Evolutionary conservation across 2,113 vertebrate genomes (phyloP).

Genomic region (Collichthys lucidus): DNA sequence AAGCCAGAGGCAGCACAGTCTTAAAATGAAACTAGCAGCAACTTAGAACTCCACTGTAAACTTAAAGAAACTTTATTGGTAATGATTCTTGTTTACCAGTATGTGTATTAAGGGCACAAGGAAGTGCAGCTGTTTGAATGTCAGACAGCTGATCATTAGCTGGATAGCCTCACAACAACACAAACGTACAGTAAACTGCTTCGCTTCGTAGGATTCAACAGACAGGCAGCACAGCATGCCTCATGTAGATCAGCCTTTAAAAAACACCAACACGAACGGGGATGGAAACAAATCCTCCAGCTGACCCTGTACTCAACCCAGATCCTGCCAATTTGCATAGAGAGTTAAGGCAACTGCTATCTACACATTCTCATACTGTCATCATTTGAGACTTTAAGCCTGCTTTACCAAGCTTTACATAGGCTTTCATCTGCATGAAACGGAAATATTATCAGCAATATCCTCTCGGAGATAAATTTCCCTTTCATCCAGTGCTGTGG

Average conservation of each 20-base stretch:
- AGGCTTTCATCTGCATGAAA: constrained; percentile 57
- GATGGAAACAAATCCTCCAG: constrained; percentile 40
- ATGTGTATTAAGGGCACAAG: neutral
- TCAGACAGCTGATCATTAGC: neutral
- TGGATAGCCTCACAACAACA: neutral
- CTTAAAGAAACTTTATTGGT: too few relatives aligned
- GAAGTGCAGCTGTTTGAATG: neutral
- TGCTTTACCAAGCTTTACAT: constrained; percentile 30
- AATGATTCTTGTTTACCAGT: neutral
- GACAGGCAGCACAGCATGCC: neutral
- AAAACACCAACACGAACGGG: neutral
- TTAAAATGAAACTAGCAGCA: neutral
- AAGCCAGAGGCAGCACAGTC: neutral
- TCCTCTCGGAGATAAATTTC: constrained; percentile 34
- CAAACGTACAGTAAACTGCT: neutral
- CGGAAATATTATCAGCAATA: constrained; percentile 49
- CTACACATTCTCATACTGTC: constrained; percentile 30
- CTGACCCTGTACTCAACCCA: constrained; percentile 59
- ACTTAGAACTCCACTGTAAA: neutral
- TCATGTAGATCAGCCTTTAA: neutral
- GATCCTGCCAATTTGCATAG: constrained; percentile 27
- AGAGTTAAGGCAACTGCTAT: constrained; percentile 39
- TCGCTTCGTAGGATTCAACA: neutral
- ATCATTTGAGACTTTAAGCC: constrained; percentile 38
- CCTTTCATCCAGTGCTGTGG: constrained; percentile 44